Percentiles rank a stretch among this genome's conserved stretches.
These are phyloP conservation scores for Apogon talboti DNA, from an alignment of 2,797 vertebrate genomes.

Conservation along the genomic window DNA sequence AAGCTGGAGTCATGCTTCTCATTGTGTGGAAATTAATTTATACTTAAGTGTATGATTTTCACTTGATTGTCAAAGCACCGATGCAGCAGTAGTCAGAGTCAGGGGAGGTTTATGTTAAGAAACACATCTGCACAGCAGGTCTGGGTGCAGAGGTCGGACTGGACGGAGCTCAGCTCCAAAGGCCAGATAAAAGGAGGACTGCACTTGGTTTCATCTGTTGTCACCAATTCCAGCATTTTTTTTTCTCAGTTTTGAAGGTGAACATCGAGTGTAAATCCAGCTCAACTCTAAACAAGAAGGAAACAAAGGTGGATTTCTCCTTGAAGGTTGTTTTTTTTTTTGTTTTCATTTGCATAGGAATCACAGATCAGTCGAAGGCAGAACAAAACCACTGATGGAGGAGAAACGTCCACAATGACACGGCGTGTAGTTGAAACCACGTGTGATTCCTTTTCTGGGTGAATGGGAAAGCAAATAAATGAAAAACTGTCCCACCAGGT, in stretches of 20 bases:
- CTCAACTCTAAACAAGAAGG: conserved; percentile 17
- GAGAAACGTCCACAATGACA: conserved; percentile 45
- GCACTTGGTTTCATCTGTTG: too few relatives aligned
- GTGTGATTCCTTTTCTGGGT: conserved; percentile 58
- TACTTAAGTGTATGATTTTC: conserved; percentile 25
- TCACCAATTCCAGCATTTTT: too few relatives aligned
- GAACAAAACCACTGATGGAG: conserved; percentile 61
- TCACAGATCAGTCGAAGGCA: conserved; percentile 70
- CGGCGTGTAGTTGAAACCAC: conserved; percentile 45
- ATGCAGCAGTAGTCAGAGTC: conserved; percentile 16
- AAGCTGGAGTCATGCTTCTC: conserved; percentile 57
- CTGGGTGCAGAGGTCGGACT: too few relatives aligned
- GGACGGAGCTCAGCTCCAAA: too few relatives aligned
- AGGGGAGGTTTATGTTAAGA: too few relatives aligned
- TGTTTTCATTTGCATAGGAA: conserved; percentile 84
- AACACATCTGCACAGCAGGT: too few relatives aligned
- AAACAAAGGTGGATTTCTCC: conserved; percentile 60
- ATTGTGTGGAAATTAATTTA: not conserved
- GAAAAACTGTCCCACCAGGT: conserved; percentile 28
- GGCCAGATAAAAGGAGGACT: too few relatives aligned
- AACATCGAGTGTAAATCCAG: conserved; percentile 56
- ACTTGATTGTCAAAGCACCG: conserved; percentile 74
- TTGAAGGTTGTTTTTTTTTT: conserved; percentile 47
- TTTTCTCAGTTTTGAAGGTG: too few relatives aligned
- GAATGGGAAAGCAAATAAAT: not conserved